These are phyloP conservation scores for Zoanthus solanderi DNA, from an alignment of 92 coral and sea anemone genomes.

Conservation along the genomic window DNA sequence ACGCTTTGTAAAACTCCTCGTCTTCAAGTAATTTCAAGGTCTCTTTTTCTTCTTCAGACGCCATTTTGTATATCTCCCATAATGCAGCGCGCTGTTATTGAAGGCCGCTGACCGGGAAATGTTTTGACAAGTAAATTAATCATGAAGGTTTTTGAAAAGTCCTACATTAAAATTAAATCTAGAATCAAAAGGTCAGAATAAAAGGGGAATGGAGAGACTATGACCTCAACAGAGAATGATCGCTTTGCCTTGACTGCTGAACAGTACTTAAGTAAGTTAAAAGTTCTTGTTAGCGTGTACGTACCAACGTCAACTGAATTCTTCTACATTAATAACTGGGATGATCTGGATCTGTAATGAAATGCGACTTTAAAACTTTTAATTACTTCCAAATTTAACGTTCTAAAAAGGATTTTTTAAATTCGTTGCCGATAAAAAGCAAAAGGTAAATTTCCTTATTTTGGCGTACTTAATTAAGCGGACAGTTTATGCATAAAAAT, in stretches of 20 bases:
- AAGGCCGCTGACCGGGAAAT: constrained; percentile 3
- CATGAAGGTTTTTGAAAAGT: background rate
- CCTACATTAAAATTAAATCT: background rate
- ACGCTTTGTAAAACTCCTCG: constrained; percentile 78
- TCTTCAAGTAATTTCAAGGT: constrained; percentile 62
- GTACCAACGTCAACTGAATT: too few species aligned
- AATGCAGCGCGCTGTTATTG: constrained; percentile 43
- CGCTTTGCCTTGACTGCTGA: constrained; percentile 87
- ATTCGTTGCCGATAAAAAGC: too few species aligned
- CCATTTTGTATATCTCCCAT: constrained; percentile 83
- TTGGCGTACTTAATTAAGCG: too few species aligned
- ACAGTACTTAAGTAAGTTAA: constrained; percentile 86
- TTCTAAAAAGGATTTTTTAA: too few species aligned
- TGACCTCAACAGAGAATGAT: constrained; percentile 64
- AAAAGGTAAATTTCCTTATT: too few species aligned
- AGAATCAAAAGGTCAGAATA: background rate
- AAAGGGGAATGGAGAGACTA: constrained; percentile 11
- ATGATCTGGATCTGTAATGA: too few species aligned
- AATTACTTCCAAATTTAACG: too few species aligned
- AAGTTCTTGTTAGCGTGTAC: too few species aligned
- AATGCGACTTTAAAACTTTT: too few species aligned
- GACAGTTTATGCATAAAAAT: too few species aligned
- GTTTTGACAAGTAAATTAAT: background rate
- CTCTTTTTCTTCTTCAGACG: constrained; percentile 60
- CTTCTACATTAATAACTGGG: too few species aligned